These are phyloP conservation scores for Eupsilia transversa DNA, from an alignment of 2,888 invertebrate species.

Conservation along the genomic window DNA sequence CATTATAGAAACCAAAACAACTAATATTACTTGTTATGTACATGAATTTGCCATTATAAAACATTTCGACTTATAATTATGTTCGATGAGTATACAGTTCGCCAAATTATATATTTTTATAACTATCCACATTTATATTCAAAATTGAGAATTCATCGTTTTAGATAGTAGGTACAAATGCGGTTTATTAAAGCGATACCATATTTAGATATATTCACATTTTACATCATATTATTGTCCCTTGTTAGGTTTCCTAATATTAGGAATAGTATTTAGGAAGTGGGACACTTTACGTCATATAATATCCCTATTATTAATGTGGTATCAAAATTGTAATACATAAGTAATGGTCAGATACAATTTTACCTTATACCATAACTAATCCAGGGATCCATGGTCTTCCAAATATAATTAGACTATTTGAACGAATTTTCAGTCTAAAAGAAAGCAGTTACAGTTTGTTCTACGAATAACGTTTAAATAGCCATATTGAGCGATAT, in stretches of 20 bases:
- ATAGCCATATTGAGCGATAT: conserved; percentile 30
- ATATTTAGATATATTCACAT: conserved; percentile 80
- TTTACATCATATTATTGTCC: conserved; percentile 71
- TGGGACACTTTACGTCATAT: conserved; percentile 73
- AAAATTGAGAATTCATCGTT: conserved; percentile 85
- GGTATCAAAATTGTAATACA: conserved; percentile 77
- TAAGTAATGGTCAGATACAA: conserved; percentile 82
- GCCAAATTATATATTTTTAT: conserved; percentile 86
- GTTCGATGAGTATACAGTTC: conserved; percentile 85
- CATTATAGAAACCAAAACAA: conserved; percentile 47
- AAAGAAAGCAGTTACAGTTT: conserved; percentile 36
- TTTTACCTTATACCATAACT: conserved; percentile 66
- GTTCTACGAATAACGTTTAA: conserved; percentile 28
- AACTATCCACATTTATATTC: conserved; percentile 87
- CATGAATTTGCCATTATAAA: conserved; percentile 82
- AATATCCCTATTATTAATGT: conserved; percentile 78
- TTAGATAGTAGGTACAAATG: conserved; percentile 78
- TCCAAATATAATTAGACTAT: conserved; percentile 78
- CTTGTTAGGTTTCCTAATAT: conserved; percentile 73
- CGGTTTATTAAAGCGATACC: conserved; percentile 79
- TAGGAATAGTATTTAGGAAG: conserved; percentile 63
- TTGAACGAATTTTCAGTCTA: conserved; percentile 64
- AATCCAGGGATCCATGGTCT: conserved; percentile 78
- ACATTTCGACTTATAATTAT: conserved; percentile 78
- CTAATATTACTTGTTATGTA: conserved; percentile 72